These are phyloP conservation scores for Gymnocephalus cernua DNA, from an alignment of 2,113 vertebrate species.

Conservation along the genomic window DNA sequence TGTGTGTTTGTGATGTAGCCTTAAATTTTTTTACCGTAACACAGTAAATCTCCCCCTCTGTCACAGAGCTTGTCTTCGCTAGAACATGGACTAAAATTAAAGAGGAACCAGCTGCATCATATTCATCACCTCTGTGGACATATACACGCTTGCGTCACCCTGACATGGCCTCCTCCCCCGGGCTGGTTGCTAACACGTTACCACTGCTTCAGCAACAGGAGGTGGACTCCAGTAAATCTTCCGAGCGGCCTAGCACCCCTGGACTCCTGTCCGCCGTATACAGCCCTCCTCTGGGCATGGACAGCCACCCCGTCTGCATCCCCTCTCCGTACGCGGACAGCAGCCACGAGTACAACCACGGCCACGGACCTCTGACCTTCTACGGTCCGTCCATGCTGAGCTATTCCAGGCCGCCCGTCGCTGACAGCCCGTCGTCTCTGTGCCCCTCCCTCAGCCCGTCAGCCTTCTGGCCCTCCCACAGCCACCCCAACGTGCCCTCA, in stretches of 20 bases:
- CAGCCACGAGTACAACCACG: constrained; percentile 85
- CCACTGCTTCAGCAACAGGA: constrained; percentile 87
- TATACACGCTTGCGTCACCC: background rate
- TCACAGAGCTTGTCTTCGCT: constrained; percentile 23
- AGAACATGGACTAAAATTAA: constrained; percentile 54
- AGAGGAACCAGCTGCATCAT: constrained; percentile 12
- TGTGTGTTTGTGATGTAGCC: background rate
- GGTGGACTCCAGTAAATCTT: constrained; percentile 82
- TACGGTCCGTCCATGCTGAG: constrained; percentile 88
- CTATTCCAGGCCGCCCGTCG: constrained; percentile 80
- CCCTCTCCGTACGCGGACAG: constrained; percentile 90
- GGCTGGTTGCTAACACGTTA: constrained; percentile 74
- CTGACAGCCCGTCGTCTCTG: constrained; percentile 75
- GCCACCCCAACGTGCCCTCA: constrained; percentile 84
- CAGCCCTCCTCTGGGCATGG: constrained; percentile 84
- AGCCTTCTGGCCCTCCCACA: constrained; percentile 87
- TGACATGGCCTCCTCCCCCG: constrained; percentile 83
- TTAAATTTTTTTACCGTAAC: background rate
- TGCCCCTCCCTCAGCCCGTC: constrained; percentile 86
- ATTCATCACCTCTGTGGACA: background rate
- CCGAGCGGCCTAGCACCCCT: constrained; percentile 83
- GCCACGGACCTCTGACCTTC: constrained; percentile 84
- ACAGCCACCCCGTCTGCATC: constrained; percentile 87
- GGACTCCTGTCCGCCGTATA: constrained; percentile 82
- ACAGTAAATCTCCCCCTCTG: background rate